Conservation (phyloP, 2,113 vertebrate genomes). For the Vulpes vulpes region DNA sequence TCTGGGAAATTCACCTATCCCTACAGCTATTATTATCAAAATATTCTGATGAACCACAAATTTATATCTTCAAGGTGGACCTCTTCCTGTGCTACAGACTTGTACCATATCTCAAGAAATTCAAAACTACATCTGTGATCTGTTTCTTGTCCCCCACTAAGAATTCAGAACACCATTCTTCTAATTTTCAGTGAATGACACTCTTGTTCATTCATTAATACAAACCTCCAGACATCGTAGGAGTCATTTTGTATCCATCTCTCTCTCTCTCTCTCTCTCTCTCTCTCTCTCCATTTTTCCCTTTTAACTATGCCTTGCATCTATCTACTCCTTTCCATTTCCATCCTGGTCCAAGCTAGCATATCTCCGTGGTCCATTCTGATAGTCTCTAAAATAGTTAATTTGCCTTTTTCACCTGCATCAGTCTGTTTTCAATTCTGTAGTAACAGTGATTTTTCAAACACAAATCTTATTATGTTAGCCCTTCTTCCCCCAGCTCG, state of each 20-base stretch:
- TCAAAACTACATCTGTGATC: slow-evolving; percentile 11
- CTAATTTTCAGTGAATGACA: neutral
- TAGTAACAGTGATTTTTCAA: neutral
- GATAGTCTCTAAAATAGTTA: neutral
- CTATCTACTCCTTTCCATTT: neutral
- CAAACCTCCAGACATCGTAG: neutral
- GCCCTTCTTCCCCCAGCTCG: neutral
- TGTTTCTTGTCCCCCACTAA: neutral
- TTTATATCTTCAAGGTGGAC: neutral
- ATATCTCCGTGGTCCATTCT: neutral
- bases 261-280: neutral
- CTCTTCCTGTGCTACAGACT: neutral
- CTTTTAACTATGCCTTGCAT: neutral
- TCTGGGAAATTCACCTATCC: neutral
- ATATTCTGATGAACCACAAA: neutral
- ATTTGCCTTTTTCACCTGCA: neutral
- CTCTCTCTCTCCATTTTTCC: neutral
- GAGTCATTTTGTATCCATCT: neutral
- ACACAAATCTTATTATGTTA: neutral
- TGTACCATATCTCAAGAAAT: neutral
- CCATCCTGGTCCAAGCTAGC: neutral
- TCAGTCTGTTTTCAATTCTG: neutral
- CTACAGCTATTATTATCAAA: neutral
- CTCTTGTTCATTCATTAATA: neutral
- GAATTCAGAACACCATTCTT: neutral